Conservation (phyloP, 2,113 vertebrate species). For the Alligator mississippiensis region DNA sequence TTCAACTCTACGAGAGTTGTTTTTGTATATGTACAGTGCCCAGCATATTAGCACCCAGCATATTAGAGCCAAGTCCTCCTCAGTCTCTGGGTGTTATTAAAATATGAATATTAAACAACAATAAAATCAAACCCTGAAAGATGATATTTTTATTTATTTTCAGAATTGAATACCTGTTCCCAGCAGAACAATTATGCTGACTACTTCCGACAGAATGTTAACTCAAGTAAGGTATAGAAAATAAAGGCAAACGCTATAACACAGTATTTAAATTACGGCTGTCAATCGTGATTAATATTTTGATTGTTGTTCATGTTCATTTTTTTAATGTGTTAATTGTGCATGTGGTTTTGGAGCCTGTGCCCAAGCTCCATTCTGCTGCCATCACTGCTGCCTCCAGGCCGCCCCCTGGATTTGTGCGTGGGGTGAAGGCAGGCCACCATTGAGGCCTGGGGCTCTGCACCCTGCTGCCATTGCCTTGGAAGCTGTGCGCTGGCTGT, state of each 20-base stretch:
- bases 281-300: no score
- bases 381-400: no score
- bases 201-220: not conserved
- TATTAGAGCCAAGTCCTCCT: not conserved
- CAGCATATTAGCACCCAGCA: not conserved
- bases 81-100: not conserved
- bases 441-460: no score
- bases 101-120: not conserved
- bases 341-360: no score
- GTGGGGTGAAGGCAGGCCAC: no score
- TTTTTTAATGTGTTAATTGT: no score
- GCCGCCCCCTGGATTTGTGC: no score
- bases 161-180: slow-evolving; percentile 64
- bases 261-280: not conserved
- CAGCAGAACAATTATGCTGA: slow-evolving; percentile 65
- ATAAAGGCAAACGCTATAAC: not conserved
- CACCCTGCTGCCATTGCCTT: no score
- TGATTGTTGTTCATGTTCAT: no score
- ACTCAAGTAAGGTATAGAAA: not conserved
- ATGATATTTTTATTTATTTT: slow-evolving; percentile 73
- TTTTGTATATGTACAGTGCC: not conserved
- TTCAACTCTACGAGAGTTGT: not conserved
- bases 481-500: no score
- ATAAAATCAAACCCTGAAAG: not conserved
- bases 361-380: no score